phyloP scores from a whole-genome alignment of 2,113 vertebrate genomes.

The Protomyctophum bolini region DNA sequence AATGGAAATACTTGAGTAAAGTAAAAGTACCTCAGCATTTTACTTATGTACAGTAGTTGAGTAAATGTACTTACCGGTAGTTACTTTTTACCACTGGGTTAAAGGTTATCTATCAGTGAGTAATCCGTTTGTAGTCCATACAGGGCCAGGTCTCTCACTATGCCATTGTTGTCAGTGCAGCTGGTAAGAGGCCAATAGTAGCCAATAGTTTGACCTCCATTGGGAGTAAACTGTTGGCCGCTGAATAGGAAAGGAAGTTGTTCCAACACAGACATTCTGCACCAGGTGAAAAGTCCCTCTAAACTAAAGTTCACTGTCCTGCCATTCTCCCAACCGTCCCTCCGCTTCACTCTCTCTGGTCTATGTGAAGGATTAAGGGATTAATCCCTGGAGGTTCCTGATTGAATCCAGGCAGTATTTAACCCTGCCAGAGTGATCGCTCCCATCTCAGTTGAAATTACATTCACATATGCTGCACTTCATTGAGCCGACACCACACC shows the following conservation, averaged over 20 bases:
- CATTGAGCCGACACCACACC: constrained; percentile 30
- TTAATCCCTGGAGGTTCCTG: constrained; percentile 71
- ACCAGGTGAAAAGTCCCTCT: constrained; percentile 32
- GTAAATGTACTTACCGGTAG: too few relatives aligned
- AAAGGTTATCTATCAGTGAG: background rate
- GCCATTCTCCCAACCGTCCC: background rate
- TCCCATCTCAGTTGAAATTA: constrained; percentile 67
- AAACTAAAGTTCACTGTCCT: constrained; percentile 51
- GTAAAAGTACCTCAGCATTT: too few relatives aligned
- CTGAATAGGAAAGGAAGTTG: constrained; percentile 33
- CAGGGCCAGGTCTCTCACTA: background rate
- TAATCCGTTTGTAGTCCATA: background rate
- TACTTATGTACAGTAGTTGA: too few relatives aligned
- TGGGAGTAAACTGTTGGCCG: constrained; percentile 31
- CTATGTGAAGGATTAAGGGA: constrained; percentile 69
- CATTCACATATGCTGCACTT: constrained; percentile 44
- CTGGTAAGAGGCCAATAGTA: constrained; percentile 2
- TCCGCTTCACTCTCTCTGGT: constrained; percentile 34
- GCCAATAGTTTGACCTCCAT: constrained; percentile 1
- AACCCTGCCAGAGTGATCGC: constrained; percentile 62
- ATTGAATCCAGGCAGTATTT: constrained; percentile 73
- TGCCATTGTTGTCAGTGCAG: constrained; percentile 9
- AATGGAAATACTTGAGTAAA: too few relatives aligned
- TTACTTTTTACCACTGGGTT: background rate
- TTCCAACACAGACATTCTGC: constrained; percentile 30